Evolutionary conservation across 2,113 vertebrate species (phyloP).

Genomic region (Aldabrachelys gigantea): DNA sequence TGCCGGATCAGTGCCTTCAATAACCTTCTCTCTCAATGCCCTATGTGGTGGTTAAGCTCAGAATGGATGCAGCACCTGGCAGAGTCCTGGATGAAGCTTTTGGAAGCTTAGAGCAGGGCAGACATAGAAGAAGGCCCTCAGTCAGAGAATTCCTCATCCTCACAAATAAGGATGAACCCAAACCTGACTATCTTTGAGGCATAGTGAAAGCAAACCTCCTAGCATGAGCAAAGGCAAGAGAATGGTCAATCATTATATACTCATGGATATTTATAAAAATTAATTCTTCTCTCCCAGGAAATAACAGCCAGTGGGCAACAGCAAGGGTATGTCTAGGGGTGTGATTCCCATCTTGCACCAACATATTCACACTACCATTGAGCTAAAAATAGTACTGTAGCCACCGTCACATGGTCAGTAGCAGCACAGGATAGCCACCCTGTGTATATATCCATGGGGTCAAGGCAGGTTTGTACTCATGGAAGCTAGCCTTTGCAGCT

Average conservation of each 20-base stretch:
- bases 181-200: not conserved
- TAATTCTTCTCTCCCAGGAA: not conserved
- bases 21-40: not conserved
- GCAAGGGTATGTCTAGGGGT: not conserved
- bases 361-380: not conserved
- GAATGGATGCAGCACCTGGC: not conserved
- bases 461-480: no score
- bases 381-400: no score
- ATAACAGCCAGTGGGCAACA: not conserved
- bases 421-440: no score
- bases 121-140: no score
- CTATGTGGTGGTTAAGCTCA: not conserved
- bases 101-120: not conserved
- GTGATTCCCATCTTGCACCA: not conserved
- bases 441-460: no score
- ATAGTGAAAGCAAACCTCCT: not conserved
- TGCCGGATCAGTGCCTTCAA: not conserved
- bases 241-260: not conserved
- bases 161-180: not conserved
- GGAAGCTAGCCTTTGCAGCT: no score
- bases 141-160: not conserved
- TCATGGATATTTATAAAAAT: not conserved
- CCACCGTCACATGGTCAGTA: no score
- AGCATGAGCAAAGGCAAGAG: not conserved
- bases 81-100: not conserved